Evolutionary conservation across 2,888 invertebrate species (phyloP).

Genomic region (Leptinotarsa juncta): DNA sequence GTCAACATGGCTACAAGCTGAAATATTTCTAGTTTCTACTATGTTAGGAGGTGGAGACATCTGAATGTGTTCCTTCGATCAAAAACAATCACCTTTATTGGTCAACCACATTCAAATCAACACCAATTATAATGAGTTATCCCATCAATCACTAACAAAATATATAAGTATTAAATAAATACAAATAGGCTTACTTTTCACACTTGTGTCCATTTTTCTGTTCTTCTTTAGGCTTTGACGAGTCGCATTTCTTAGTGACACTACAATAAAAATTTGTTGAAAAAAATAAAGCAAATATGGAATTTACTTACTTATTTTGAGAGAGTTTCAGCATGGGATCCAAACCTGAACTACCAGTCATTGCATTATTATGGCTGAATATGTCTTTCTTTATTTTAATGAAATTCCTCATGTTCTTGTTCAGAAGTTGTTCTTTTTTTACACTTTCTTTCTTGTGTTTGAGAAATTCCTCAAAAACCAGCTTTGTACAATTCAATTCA

Average conservation of each 20-base stretch:
- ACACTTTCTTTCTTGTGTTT: slow-evolving; percentile 44
- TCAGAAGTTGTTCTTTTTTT: slow-evolving; percentile 39
- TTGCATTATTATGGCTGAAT: slow-evolving; percentile 39
- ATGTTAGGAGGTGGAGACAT: too few species aligned
- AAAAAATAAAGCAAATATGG: not conserved
- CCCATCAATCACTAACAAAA: too few species aligned
- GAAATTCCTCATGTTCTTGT: slow-evolving; percentile 48
- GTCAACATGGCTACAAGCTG: too few species aligned
- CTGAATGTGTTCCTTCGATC: too few species aligned
- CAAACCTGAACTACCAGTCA: not conserved
- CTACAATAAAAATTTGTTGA: slow-evolving; percentile 24
- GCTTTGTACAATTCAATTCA: slow-evolving; percentile 45
- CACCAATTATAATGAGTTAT: too few species aligned
- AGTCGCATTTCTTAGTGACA: slow-evolving; percentile 31
- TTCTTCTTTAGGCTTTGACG: slow-evolving; percentile 38
- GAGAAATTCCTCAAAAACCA: slow-evolving; percentile 50
- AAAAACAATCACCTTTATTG: too few species aligned
- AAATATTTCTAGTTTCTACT: too few species aligned
- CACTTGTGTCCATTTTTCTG: slow-evolving; percentile 45
- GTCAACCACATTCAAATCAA: too few species aligned
- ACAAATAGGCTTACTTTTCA: slow-evolving; percentile 34
- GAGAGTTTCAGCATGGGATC: not conserved
- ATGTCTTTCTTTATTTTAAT: slow-evolving; percentile 50
- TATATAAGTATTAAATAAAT: not conserved
- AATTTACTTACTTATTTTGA: not conserved